Percentiles rank a stretch among this genome's conserved stretches.
Evolutionary conservation across 2,797 vertebrate genomes (phyloP).

Genomic region (Mionectes olivaceus): DNA sequence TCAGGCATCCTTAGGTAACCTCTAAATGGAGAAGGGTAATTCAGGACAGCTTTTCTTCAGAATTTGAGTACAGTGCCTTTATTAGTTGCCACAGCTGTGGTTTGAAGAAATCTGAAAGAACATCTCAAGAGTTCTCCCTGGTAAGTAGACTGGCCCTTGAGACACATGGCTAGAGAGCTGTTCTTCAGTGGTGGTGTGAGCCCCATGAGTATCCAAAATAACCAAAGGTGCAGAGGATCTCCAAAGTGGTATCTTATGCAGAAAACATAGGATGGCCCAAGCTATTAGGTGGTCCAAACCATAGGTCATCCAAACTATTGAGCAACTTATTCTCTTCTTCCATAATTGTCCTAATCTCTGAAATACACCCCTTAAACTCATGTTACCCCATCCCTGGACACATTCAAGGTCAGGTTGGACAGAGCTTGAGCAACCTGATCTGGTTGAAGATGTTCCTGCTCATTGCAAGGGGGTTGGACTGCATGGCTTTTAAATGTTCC

Average conservation of each 20-base stretch:
- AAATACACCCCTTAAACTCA: background rate
- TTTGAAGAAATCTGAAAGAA: background rate
- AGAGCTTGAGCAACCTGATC: background rate
- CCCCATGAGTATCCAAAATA: background rate
- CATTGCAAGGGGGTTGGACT: accelerated
- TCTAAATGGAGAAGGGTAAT: background rate
- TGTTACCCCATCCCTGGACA: background rate
- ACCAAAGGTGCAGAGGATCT: background rate
- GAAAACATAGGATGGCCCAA: background rate
- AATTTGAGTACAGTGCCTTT: background rate
- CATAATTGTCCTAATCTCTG: background rate
- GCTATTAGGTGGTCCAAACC: background rate
- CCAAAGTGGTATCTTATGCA: background rate
- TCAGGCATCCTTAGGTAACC: background rate
- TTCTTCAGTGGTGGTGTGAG: background rate
- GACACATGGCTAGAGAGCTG: background rate
- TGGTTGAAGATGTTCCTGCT: background rate
- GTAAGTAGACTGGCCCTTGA: background rate
- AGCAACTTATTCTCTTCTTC: background rate
- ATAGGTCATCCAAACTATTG: background rate
- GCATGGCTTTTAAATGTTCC: background rate
- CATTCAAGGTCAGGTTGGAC: background rate
- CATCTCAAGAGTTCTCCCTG: background rate
- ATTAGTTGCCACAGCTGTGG: background rate
- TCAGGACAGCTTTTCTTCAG: background rate